A percentile compares a stretch with the other conserved stretches of the same genome.
These are phyloP conservation scores for Xylota segnis DNA, from an alignment of 2,888 invertebrate species.

Conservation along the genomic window DNA sequence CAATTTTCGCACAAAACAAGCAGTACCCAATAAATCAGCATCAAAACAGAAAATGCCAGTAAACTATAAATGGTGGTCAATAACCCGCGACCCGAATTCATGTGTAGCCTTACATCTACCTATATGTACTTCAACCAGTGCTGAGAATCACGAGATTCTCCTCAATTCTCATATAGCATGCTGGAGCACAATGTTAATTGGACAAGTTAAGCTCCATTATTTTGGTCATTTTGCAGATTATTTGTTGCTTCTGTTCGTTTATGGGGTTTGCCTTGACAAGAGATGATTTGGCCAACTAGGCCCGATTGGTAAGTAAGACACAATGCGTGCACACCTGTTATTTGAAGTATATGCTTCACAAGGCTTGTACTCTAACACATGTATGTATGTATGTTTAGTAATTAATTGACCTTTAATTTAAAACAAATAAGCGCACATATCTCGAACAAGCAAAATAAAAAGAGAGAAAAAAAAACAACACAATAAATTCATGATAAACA, in stretches of 20 bases:
- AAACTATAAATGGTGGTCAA: conserved; percentile 37
- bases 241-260: conserved; percentile 7
- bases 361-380: no score
- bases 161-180: background rate
- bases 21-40: conserved; percentile 25
- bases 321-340: conserved; percentile 1
- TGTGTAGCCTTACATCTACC: background rate
- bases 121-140: background rate
- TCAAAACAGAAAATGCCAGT: conserved; percentile 30
- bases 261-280: conserved; percentile 64
- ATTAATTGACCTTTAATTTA: conserved; percentile 4
- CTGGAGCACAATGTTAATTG: conserved; percentile 15
- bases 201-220: conserved; percentile 18
- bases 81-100: conserved; percentile 49
- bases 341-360: no score
- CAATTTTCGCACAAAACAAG: conserved; percentile 35
- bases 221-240: conserved; percentile 8
- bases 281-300: conserved; percentile 8
- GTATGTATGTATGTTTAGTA: no score
- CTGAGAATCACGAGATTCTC: conserved; percentile 19
- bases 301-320: conserved; percentile 29
- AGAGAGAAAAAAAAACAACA: background rate
- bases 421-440: conserved; percentile 14
- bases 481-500: conserved; percentile 40
- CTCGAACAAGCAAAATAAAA: conserved; percentile 20